Evolutionary conservation across 1,140 invertebrate genomes (phyloP), one percentile per base, ranked within the genome.

Genomic region (Drosophila pruinosa): DNA sequence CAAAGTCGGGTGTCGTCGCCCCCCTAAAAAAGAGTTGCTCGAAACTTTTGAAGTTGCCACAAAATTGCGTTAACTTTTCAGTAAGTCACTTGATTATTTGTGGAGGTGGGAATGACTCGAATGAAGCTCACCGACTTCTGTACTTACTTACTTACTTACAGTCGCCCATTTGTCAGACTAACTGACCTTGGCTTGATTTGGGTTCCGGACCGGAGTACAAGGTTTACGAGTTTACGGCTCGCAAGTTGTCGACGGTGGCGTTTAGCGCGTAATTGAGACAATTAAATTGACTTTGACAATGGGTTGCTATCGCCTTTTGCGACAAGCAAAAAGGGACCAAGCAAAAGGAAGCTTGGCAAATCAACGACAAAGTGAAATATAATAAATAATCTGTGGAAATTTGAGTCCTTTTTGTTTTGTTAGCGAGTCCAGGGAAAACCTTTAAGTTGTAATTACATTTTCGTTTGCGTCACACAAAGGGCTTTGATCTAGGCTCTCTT

Each of bases 261-360:
- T 72, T 88, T 88, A 89, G 78, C 82, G 82, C 78, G 47, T 88
- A 88, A 88, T 88, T 88, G 82, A 72, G 75, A 88, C 83, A 88
- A 88, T 88, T 88, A 88, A 88, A 88, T 89, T 78, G 75, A 74
- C 83, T 82, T 82, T 89, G 82, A 88, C 78, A 88, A 81, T 82
- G 78, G 31, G 31, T 6, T 14, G 5, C 10, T n/a, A 4, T 34
- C 31, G 0, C 12, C 2, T 12, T 4, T 34, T 4, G 45, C 45
- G 12, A 36, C 3, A 36, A 14, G 41, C 6, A 7, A 12, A 28
- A 12, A 63, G 17, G 28, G 17, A n/a, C n/a, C 12, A 17, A 15
- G 15, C 59, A 88, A 73, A 61, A 59, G 65, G 62, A 78, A 78
- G 59, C 61, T 36, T 45, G 41, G 67, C 64, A 89, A 88, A 88